These are phyloP conservation scores for Synchiropus splendidus DNA, from an alignment of 2,113 vertebrate genomes.

Conservation along the genomic window DNA sequence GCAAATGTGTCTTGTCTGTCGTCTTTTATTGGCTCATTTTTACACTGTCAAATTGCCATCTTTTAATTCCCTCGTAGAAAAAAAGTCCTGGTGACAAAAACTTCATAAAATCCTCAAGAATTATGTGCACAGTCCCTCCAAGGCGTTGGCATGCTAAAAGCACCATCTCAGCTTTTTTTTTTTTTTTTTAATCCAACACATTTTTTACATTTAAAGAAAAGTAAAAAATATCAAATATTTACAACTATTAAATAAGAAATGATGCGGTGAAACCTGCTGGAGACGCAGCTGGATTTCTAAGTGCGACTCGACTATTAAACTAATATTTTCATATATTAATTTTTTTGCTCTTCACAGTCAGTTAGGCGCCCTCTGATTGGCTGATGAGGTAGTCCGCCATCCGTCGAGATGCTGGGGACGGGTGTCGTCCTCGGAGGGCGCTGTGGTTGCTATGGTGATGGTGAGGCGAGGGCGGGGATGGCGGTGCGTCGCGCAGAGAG, in stretches of 20 bases:
- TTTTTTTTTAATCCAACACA: too few species aligned
- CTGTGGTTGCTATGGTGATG: conserved; percentile 71
- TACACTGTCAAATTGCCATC: too few species aligned
- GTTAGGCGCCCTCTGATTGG: conserved; percentile 56
- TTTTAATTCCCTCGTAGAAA: too few species aligned
- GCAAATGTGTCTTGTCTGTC: too few species aligned
- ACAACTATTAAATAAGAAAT: conserved; percentile 3
- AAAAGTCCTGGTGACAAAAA: too few species aligned
- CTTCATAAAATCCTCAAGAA: too few species aligned
- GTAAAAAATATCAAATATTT: not conserved
- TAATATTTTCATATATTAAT: too few species aligned
- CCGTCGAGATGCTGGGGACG: conserved; percentile 17
- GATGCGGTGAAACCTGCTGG: not conserved
- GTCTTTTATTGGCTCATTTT: too few species aligned
- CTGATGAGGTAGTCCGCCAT: conserved; percentile 50
- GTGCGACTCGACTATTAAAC: not conserved
- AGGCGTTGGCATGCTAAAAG: too few species aligned
- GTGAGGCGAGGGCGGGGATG: conserved; percentile 27
- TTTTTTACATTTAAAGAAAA: too few species aligned
- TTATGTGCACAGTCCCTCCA: too few species aligned
- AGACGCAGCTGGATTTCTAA: not conserved
- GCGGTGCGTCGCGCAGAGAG: conserved; percentile 64
- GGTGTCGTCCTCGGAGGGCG: conserved; percentile 52
- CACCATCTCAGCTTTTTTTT: too few species aligned
- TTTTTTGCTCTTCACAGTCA: not conserved